Evolutionary conservation across 2,113 vertebrate species (phyloP), one percentile per base, ranked within the genome.

Genomic region (Electrona antarctica): DNA sequence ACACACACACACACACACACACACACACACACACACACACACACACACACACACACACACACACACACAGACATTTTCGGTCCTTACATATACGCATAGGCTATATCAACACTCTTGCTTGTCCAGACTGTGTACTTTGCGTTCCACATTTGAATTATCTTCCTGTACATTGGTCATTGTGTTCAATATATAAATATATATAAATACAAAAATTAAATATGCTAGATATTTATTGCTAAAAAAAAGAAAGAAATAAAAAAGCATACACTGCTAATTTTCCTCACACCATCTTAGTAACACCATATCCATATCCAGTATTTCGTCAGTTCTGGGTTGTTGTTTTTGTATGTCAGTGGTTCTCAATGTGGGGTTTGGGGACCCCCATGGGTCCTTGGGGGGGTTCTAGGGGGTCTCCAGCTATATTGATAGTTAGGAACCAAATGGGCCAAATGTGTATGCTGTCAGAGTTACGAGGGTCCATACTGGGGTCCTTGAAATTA

Each of bases 151-250:
- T 82, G 56, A 66, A 78, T 64, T 76, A 81, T 79, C 77, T 81
- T 76, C 57, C 67, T 91, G 88, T 92, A 90, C 73, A 87, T 91
- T 88, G 83, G 77, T 79, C 88, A 77, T 87, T 87, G 84, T 91
- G 82, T 91, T 91, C 63, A 55, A 71, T 81, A 86, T 74, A 86
- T 68, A 85, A 79, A 61, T 46, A 61, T 46, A 46, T 75, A 75
- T 76, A 81, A 77, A 29, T 29, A 29, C 8, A 10, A 7, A 64
- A 13, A 64, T 8, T 6, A 64, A 28, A 15, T 15, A 76, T 76
- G 64, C 74, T 88, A 77, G 87, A 81, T 93, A 93, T 92, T 93
- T 91, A 92, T 92, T 91, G 82, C 85, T 83, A 79, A 67, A 67
- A 74, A 21, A 76, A 78, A 69, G 54, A 83, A 80, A 69, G 51